Percentiles rank a stretch among this genome's conserved stretches.
Evolutionary conservation across 2,113 vertebrate species (phyloP).

Genomic region (Pseudolaguvia tuberculata): DNA sequence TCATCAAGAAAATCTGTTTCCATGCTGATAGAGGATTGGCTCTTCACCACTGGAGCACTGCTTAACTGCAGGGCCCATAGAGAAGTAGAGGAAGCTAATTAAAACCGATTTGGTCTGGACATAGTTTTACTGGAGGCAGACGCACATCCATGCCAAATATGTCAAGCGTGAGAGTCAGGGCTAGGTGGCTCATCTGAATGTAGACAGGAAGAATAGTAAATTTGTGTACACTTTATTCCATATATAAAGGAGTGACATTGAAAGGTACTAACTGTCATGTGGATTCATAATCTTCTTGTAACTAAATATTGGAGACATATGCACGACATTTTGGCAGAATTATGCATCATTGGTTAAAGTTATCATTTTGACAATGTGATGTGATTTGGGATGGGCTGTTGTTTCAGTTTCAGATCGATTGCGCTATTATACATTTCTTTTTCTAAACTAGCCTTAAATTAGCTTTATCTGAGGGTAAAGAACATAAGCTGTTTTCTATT

Average conservation of each 20-base stretch:
- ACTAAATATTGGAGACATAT: background rate
- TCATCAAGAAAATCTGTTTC: slow-evolving; percentile 39
- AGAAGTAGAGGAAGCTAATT: slow-evolving; percentile 27
- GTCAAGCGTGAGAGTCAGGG: slow-evolving; percentile 22
- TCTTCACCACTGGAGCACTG: slow-evolving; percentile 20
- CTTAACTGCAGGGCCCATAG: slow-evolving; percentile 25
- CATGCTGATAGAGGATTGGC: slow-evolving; percentile 34
- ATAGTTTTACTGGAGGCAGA: slow-evolving; percentile 23
- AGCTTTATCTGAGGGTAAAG: slow-evolving; percentile 33
- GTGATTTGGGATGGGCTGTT: slow-evolving; percentile 20
- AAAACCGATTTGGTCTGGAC: slow-evolving; percentile 36
- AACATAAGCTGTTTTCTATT: slow-evolving; percentile 13
- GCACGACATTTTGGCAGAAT: too few relatives aligned
- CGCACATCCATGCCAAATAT: slow-evolving; percentile 30
- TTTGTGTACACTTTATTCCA: slow-evolving; percentile 6
- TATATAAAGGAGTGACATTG: background rate
- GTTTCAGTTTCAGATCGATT: too few relatives aligned
- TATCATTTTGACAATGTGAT: background rate
- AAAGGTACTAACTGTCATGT: background rate
- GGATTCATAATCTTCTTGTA: background rate
- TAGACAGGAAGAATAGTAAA: background rate
- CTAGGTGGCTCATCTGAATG: slow-evolving; percentile 8
- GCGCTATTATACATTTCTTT: background rate
- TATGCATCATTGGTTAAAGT: background rate
- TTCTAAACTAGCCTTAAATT: slow-evolving; percentile 14